These are phyloP conservation scores for Diadumene lineata DNA, from an alignment of 92 coral and sea anemone genomes.

Conservation along the genomic window DNA sequence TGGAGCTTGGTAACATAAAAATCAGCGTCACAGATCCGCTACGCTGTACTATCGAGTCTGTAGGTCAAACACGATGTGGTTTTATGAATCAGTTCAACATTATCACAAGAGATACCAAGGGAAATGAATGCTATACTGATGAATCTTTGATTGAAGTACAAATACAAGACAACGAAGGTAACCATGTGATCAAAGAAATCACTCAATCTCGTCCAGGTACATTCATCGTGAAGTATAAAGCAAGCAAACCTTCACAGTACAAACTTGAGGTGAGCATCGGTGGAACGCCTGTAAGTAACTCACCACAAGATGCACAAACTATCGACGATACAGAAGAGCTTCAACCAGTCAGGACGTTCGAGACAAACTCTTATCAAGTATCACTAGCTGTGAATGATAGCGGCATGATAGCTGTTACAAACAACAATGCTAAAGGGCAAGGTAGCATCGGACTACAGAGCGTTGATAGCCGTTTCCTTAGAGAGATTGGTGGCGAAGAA, in stretches of 20 bases:
- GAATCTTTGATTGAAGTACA: not conserved
- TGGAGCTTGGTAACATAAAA: not conserved
- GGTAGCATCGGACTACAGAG: not conserved
- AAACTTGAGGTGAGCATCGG: constrained; percentile 10
- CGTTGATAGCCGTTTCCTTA: not conserved
- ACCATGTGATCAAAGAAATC: not conserved
- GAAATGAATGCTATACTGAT: constrained; percentile 3
- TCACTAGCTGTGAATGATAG: not conserved
- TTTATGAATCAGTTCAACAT: not conserved
- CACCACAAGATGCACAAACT: constrained; percentile 5
- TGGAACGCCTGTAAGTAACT: constrained; percentile 2
- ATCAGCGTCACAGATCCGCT: constrained; percentile 15
- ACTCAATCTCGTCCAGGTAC: constrained; percentile 3
- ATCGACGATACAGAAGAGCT: not conserved
- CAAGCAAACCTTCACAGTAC: constrained; percentile 9
- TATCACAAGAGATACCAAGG: constrained; percentile 5
- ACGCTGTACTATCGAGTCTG: not conserved
- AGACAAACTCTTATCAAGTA: not conserved
- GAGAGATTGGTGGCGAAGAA: constrained; percentile 13
- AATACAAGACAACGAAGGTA: constrained; percentile 9
- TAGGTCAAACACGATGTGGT: not conserved
- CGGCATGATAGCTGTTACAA: not conserved
- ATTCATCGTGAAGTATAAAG: constrained; percentile 5
- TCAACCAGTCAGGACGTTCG: not conserved
- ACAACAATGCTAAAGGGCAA: not conserved